These are phyloP conservation scores for Actinostola sp. DNA, from an alignment of 92 coral and sea anemone species.

Conservation along the genomic window DNA sequence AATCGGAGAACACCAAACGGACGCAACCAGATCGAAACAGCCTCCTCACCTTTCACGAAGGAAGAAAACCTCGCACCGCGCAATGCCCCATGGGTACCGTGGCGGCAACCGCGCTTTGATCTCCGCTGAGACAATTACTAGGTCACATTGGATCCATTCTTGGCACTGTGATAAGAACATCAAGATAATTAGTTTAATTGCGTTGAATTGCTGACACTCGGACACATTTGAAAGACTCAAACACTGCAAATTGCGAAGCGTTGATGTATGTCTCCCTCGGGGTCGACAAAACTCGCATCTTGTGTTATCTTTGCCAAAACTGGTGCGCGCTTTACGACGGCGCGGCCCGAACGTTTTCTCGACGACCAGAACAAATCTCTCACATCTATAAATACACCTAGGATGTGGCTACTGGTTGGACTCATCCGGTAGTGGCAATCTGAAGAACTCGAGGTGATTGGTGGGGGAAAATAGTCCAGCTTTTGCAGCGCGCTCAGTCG, in stretches of 20 bases:
- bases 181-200: slow-evolving; percentile 92
- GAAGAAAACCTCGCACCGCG: slow-evolving; percentile 63
- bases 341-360: neutral
- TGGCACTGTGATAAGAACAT: slow-evolving; percentile 91
- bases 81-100: slow-evolving; percentile 75
- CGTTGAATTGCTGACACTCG: slow-evolving; percentile 98
- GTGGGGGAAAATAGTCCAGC: no score
- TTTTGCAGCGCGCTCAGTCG: no score
- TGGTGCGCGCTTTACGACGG: neutral
- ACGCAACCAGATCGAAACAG: slow-evolving; percentile 65
- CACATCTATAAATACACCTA: no score
- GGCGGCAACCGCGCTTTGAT: slow-evolving; percentile 73
- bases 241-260: slow-evolving; percentile 82
- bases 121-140: slow-evolving; percentile 55
- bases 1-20: slow-evolving; percentile 94
- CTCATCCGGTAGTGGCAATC: slow-evolving; percentile 3
- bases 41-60: slow-evolving; percentile 85
- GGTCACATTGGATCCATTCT: slow-evolving; percentile 65
- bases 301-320: slow-evolving; percentile 23
- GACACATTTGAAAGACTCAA: slow-evolving; percentile 91
- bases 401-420: neutral
- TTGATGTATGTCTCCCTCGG: slow-evolving; percentile 70
- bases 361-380: no score
- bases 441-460: no score
- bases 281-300: slow-evolving; percentile 35